These are phyloP conservation scores for Chloropsis cyanopogon DNA, from an alignment of 2,113 vertebrate species.

Conservation along the genomic window DNA sequence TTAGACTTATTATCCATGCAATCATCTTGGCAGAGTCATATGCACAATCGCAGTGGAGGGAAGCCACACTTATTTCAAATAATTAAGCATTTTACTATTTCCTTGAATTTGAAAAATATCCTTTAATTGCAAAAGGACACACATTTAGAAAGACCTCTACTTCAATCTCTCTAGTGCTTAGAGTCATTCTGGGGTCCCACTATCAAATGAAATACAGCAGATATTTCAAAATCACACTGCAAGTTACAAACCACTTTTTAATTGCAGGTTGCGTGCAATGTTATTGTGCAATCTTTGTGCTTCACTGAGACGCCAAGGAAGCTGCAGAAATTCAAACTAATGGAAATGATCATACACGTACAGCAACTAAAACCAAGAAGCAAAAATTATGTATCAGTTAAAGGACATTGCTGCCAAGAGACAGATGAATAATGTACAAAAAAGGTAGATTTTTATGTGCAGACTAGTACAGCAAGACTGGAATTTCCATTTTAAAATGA, in stretches of 20 bases:
- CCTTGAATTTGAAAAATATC: not conserved
- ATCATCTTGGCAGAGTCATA: not conserved
- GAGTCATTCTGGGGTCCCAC: not conserved
- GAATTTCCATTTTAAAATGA: not conserved
- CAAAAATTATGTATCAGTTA: not conserved
- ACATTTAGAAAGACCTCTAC: not conserved
- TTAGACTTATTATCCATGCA: not conserved
- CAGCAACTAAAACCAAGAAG: not conserved
- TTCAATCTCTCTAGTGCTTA: not conserved
- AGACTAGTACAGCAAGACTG: not conserved
- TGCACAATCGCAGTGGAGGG: rapidly evolving
- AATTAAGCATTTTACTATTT: not conserved
- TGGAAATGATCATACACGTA: not conserved
- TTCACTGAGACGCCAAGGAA: not conserved
- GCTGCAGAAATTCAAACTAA: not conserved
- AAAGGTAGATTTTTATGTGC: not conserved
- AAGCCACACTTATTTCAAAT: not conserved
- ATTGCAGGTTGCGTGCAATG: not conserved
- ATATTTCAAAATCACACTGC: not conserved
- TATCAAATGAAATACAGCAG: not conserved
- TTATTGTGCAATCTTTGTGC: not conserved
- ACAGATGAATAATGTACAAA: not conserved
- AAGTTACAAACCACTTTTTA: not conserved
- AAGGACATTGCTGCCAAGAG: not conserved
- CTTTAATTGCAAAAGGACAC: not conserved